Base-by-base conservation (phyloP, 1,140 invertebrate species). In the Brachionus manjavacas region DNA sequence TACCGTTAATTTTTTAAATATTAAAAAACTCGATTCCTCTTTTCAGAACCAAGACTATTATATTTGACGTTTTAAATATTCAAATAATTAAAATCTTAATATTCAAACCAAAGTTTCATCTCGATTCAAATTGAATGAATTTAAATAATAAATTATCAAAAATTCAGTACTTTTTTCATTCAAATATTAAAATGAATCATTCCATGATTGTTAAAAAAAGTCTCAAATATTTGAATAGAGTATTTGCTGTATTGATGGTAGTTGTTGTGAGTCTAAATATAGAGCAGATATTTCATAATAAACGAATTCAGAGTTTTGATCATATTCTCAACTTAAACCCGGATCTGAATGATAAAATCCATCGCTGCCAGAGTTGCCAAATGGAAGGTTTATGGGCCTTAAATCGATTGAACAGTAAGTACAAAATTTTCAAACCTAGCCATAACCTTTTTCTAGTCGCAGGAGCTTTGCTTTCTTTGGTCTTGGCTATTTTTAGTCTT, bases 1-100 rank as follows among this genome's bases (percentile, higher is more conserved):
- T 35, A 35, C 31, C 0, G 6, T 4, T 3, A 31, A 31, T 35
- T 35, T 35, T 97, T 99, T 12, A 99, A 87, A 12, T 97, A 87
- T 46, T 3, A 12, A 46, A 46, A 46, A 46, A 46, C 14, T 46
- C 43, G 11, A 46, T 35, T 35, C 31, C 31, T 35, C 31, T 35
- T 35, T 35, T 35, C 11, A 46, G 16, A 64, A 11, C 12, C 25
- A 64, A 64, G 55, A 64, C 55, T 64, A 64, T 64, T 4, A 64
- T n/a, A 20, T 64, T 1, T 64, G 55, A 64, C 16, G 20, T 28
- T 64, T n/a, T 23, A 64, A 25, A 64, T 8, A 64, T 23, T 64
- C 25, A 64, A 20, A 9, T 68, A 68, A 28, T 68, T 35, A 31
- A 68, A 31, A 31, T 12, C 12, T 68, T 14, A 68, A 68, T 12